Evolutionary conservation across 2,113 vertebrate species (phyloP).

Genomic region (Dipodomys merriami): DNA sequence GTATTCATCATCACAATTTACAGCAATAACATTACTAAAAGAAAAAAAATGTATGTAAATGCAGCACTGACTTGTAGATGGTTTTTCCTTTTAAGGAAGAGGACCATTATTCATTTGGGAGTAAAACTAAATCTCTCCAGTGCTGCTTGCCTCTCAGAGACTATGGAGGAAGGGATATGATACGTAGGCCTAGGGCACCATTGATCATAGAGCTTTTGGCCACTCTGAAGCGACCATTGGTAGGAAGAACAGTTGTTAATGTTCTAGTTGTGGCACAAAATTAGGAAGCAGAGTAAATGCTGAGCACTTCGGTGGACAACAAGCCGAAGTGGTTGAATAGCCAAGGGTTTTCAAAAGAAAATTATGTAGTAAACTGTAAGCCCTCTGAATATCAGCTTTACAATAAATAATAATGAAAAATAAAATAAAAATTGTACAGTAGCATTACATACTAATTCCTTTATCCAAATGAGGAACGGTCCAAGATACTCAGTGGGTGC

Average conservation of each 20-base stretch:
- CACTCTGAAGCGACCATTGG: neutral
- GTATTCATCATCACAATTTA: neutral
- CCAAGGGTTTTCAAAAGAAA: neutral
- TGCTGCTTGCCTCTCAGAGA: neutral
- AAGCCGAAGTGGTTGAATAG: neutral
- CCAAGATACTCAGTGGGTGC: neutral
- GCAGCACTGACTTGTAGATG: neutral
- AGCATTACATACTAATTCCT: rapidly evolving
- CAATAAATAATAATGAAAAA: too few relatives aligned
- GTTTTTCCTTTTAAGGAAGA: slow-evolving; percentile 48
- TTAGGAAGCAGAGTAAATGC: neutral
- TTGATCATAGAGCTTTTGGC: neutral
- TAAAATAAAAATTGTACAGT: too few relatives aligned
- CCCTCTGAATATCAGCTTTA: too few relatives aligned
- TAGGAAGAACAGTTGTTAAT: neutral
- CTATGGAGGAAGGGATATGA: neutral
- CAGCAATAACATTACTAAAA: slow-evolving; percentile 16
- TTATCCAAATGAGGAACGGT: neutral
- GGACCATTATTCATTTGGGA: neutral
- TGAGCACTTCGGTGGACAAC: too few relatives aligned
- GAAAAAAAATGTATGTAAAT: neutral
- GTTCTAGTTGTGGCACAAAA: neutral
- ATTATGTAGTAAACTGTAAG: neutral
- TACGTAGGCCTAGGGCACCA: neutral
- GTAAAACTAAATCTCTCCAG: neutral